Conservation (phyloP, 2,797 vertebrate genomes). For the Gambelia wislizenii region DNA sequence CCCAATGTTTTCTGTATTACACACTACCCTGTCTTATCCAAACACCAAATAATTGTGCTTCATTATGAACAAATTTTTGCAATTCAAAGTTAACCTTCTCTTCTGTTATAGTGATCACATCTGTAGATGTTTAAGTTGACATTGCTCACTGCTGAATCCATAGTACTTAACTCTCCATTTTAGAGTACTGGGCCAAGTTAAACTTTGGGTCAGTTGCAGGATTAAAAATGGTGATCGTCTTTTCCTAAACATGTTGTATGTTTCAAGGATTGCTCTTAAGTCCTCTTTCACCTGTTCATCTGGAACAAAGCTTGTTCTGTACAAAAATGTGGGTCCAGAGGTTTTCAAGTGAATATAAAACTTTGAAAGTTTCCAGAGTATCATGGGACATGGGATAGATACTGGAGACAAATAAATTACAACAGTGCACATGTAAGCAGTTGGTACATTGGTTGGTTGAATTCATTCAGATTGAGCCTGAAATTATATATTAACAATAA, state of each 20-base stretch:
- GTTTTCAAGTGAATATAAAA: background rate
- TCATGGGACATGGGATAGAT: background rate
- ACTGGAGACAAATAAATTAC: background rate
- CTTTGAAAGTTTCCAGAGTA: no score
- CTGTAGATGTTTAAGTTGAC: conserved; percentile 17
- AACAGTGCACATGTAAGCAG: background rate
- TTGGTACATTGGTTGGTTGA: background rate
- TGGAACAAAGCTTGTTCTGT: background rate
- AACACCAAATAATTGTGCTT: conserved; percentile 22
- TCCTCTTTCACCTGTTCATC: background rate
- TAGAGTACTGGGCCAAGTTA: conserved; percentile 14
- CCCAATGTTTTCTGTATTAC: conserved; percentile 41
- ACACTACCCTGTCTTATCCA: conserved; percentile 12
- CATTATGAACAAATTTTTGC: conserved; percentile 17
- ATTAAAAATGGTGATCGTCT: background rate
- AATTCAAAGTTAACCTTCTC: conserved; percentile 20
- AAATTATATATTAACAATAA: no score
- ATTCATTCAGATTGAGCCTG: background rate
- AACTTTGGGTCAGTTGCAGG: conserved; percentile 22
- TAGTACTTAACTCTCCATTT: background rate
- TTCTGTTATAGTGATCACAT: background rate
- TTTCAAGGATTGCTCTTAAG: background rate
- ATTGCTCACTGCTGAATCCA: background rate
- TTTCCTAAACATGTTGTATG: background rate
- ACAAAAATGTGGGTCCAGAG: background rate